Evolutionary conservation across 2,113 vertebrate species (phyloP).

Genomic region (Myrmecophaga tridactyla): DNA sequence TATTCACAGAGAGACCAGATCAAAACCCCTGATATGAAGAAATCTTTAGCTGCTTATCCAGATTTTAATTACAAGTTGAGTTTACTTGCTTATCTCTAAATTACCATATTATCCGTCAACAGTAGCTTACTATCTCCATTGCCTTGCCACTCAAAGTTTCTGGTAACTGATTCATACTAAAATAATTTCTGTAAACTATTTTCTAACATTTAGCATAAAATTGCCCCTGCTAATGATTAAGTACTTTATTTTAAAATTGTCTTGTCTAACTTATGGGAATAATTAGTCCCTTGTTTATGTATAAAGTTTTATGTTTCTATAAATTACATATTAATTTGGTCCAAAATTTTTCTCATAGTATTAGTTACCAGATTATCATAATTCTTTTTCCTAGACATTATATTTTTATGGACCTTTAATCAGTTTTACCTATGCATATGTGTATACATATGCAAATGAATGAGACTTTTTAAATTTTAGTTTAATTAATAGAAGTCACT

Average conservation of each 20-base stretch:
- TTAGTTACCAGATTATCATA: slow-evolving; percentile 8
- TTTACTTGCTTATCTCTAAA: slow-evolving; percentile 12
- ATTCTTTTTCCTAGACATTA: neutral
- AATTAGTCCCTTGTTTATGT: slow-evolving; percentile 4
- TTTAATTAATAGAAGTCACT: neutral
- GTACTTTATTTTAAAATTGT: slow-evolving; percentile 28
- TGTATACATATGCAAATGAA: neutral
- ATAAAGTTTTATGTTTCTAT: neutral
- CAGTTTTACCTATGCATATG: neutral
- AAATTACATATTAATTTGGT: slow-evolving; percentile 10
- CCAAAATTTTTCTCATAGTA: neutral
- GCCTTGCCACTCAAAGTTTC: neutral
- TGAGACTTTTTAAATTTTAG: too few relatives aligned
- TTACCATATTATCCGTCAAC: neutral
- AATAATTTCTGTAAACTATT: slow-evolving; percentile 21
- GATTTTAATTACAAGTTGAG: neutral
- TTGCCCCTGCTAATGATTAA: slow-evolving; percentile 37
- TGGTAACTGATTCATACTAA: neutral
- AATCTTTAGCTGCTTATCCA: neutral
- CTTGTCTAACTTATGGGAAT: slow-evolving; percentile 6
- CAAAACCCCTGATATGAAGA: neutral
- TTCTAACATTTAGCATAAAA: slow-evolving; percentile 34
- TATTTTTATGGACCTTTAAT: neutral
- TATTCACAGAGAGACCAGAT: neutral
- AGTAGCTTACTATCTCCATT: neutral